Base-by-base conservation (phyloP, 2,888 invertebrate species). In the Acronicta leporina region DNA sequence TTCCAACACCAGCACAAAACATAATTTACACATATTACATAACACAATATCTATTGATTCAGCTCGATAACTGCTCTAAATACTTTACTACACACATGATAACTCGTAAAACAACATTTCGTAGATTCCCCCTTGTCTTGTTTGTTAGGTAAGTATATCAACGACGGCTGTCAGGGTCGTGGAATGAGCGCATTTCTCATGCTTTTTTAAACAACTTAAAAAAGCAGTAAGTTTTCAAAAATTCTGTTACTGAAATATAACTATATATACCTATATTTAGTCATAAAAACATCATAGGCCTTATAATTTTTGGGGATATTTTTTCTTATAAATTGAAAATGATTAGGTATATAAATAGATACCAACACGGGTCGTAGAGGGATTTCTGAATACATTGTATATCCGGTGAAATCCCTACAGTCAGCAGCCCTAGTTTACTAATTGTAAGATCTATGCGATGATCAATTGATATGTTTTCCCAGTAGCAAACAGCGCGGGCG, bases 11-110 rank as follows among this genome's bases (percentile, higher is more conserved):
- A 2, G 33, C 33, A 11, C 2, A 5, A 35, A 35, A 13, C 38
- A n/a, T 5, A 38, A 38, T 38, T 38, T 0, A 38, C 38, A 38
- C n/a, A 11, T 46, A 42, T 50, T 40, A 47, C 46, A 16, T 38
- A 44, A 20, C 1, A 45, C 46, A 35, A 52, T 53, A 40, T 20
- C 38, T 16, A 58, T 35, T 60, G 68, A 59, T 11, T 50, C 73
- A 68, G 53, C 49, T 27, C 33, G 52, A 46, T 72, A 68, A 52
- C 42, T 43, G 52, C 25, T 58, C 52, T 46, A 66, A 67, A 68
- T 68, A 52, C 42, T 41, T 44, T 52, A 46, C 68, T 52, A 40
- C 20, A 16, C 42, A 35, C 7, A 49, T 10, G 53, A 58, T 41
- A 72, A 67, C 40, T 60, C 38, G 14, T 13, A 33, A 42, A 20